These are phyloP conservation scores for Illadopsis cleaveri DNA, from an alignment of 2,113 vertebrate species.

Conservation along the genomic window DNA sequence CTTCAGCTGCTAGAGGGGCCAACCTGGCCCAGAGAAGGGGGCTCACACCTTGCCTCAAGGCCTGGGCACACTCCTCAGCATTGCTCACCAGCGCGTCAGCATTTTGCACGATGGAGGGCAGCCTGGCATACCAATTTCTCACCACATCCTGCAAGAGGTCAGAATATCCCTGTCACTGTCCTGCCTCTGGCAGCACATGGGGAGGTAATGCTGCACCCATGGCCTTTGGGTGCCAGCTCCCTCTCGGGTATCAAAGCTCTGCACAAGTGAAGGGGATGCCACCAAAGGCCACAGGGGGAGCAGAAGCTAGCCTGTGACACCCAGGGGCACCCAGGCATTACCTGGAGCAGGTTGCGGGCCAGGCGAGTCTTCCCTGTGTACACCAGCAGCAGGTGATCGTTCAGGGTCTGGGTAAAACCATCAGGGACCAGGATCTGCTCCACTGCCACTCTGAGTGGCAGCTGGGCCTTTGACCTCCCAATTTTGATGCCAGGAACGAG, in stretches of 20 bases:
- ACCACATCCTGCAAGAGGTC: slow-evolving; percentile 85
- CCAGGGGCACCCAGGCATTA: neutral
- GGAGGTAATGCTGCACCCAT: accelerated
- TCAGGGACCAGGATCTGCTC: slow-evolving; percentile 75
- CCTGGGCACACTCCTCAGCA: slow-evolving; percentile 81
- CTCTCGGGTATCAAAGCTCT: neutral
- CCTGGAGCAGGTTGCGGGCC: slow-evolving; percentile 95
- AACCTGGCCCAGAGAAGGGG: no score
- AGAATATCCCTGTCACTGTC: neutral
- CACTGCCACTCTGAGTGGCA: slow-evolving; percentile 88
- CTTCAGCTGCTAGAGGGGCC: neutral
- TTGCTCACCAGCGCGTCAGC: slow-evolving; percentile 80
- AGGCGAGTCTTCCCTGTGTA: slow-evolving; percentile 95
- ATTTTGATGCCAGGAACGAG: slow-evolving; percentile 89
- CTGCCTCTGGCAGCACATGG: neutral
- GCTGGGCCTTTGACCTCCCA: slow-evolving; percentile 80
- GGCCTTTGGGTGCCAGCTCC: neutral
- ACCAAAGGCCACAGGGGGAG: neutral
- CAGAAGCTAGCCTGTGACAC: neutral
- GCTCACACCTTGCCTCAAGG: slow-evolving; percentile 72
- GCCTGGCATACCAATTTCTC: slow-evolving; percentile 91
- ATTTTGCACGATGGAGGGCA: slow-evolving; percentile 81
- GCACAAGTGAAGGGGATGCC: neutral
- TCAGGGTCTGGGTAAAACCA: slow-evolving; percentile 79
- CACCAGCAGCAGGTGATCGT: slow-evolving; percentile 87